Conservation (phyloP, 2,888 invertebrate genomes). For the Trachelus tabidus region DNA sequence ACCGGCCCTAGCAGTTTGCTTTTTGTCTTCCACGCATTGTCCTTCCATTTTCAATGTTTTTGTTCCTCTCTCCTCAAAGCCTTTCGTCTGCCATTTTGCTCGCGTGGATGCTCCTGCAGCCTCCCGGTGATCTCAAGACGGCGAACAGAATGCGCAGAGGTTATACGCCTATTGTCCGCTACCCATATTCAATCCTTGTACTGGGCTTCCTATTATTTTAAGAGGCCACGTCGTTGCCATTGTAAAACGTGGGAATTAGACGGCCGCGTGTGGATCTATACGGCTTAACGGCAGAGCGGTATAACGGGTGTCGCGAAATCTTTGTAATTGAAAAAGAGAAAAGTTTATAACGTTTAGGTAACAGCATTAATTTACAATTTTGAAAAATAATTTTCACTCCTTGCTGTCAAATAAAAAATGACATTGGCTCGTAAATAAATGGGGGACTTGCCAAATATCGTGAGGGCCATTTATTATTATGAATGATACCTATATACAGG, state of each 20-base stretch:
- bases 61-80: background rate
- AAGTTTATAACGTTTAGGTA: fast-evolving
- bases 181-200: background rate
- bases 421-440: too few species aligned
- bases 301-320: background rate
- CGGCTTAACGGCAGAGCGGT: background rate
- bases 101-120: background rate
- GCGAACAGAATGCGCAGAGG: background rate
- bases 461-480: too few species aligned
- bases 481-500: too few species aligned
- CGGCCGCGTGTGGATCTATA: background rate
- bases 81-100: background rate
- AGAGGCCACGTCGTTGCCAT: background rate
- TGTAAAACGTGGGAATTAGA: conserved; percentile 6
- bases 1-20: background rate
- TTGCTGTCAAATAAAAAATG: too few species aligned
- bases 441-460: too few species aligned
- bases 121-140: background rate
- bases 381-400: too few species aligned
- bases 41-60: background rate
- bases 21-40: background rate
- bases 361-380: too few species aligned
- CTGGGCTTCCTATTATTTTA: background rate
- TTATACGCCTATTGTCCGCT: background rate
- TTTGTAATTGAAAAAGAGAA: too few species aligned